Evolutionary conservation across 2,888 invertebrate species (phyloP).

Genomic region (Agrotis puta): DNA sequence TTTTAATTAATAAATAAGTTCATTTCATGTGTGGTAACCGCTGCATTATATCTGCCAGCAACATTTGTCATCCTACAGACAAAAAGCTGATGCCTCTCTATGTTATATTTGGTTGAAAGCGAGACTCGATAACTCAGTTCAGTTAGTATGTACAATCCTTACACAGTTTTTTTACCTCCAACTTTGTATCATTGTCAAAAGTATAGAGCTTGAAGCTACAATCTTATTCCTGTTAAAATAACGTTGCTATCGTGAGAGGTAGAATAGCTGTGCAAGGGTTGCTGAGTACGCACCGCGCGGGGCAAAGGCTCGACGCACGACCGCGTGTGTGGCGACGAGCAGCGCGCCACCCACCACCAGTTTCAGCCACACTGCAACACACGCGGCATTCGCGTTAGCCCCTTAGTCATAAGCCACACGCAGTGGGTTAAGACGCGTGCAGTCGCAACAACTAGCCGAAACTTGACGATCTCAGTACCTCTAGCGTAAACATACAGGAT

Average conservation of each 20-base stretch:
- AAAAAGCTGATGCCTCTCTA: neutral
- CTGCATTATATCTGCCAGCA: too few species aligned
- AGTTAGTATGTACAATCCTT: constrained; percentile 14
- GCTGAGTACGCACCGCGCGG: constrained; percentile 93
- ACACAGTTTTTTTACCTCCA: constrained; percentile 3
- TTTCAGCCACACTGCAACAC: constrained; percentile 97
- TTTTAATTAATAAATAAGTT: too few species aligned
- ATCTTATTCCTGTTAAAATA: neutral
- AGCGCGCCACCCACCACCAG: constrained; percentile 96
- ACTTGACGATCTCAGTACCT: constrained; percentile 2
- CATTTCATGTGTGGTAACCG: neutral
- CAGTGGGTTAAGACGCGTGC: constrained; percentile 4
- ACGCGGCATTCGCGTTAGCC: constrained; percentile 73
- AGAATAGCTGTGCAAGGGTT: constrained; percentile 3
- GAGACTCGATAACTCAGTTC: constrained; percentile 6
- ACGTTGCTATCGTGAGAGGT: neutral
- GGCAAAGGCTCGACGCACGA: constrained; percentile 93
- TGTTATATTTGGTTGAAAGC: constrained; percentile 27
- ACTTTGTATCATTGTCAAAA: neutral
- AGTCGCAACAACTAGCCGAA: constrained; percentile 15
- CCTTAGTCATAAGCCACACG: neutral
- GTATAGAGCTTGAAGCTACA: neutral
- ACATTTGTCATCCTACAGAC: neutral
- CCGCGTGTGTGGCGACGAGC: constrained; percentile 96
- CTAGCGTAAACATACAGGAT: constrained; percentile 12